A percentile compares a stretch with the other conserved stretches of the same genome.
phyloP scores from a whole-genome alignment of 2,888 invertebrate species.

The Camponotus fellah region DNA sequence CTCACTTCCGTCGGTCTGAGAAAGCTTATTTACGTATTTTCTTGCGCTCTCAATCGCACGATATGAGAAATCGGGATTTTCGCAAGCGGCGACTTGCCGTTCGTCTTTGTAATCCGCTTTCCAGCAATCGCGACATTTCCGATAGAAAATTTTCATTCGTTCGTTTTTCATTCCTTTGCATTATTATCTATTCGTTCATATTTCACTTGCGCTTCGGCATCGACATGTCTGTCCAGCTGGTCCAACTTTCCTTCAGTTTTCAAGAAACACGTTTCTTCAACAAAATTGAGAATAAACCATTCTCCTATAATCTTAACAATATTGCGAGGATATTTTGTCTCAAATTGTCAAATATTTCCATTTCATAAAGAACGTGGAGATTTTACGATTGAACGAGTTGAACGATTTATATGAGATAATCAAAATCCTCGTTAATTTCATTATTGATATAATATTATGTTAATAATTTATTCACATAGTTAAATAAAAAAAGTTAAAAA shows the following conservation, averaged over 20 bases:
- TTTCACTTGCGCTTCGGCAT: slow-evolving; percentile 32
- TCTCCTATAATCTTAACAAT: slow-evolving; percentile 6
- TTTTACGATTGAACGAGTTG: background rate
- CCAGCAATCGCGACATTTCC: slow-evolving; percentile 54
- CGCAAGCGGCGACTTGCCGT: slow-evolving; percentile 37
- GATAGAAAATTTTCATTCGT: slow-evolving; percentile 45
- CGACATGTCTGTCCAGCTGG: slow-evolving; percentile 21
- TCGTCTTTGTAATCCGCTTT: slow-evolving; percentile 56
- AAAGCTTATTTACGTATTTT: slow-evolving; percentile 46
- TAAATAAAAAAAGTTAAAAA: background rate
- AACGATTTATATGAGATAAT: background rate
- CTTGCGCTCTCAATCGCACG: slow-evolving; percentile 43
- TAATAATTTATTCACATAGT: background rate
- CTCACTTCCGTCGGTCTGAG: background rate
- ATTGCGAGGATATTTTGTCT: slow-evolving; percentile 8
- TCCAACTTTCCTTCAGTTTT: slow-evolving; percentile 33
- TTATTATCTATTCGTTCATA: slow-evolving; percentile 51
- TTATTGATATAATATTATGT: background rate
- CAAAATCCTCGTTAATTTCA: background rate
- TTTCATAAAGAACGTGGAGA: background rate
- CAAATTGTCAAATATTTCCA: slow-evolving; percentile 14
- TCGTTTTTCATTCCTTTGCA: slow-evolving; percentile 44
- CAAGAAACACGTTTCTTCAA: slow-evolving; percentile 8
- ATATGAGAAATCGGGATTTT: slow-evolving; percentile 47
- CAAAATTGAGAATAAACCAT: slow-evolving; percentile 45